Conservation (phyloP, 2,888 invertebrate genomes). For the Papilio gigon region DNA sequence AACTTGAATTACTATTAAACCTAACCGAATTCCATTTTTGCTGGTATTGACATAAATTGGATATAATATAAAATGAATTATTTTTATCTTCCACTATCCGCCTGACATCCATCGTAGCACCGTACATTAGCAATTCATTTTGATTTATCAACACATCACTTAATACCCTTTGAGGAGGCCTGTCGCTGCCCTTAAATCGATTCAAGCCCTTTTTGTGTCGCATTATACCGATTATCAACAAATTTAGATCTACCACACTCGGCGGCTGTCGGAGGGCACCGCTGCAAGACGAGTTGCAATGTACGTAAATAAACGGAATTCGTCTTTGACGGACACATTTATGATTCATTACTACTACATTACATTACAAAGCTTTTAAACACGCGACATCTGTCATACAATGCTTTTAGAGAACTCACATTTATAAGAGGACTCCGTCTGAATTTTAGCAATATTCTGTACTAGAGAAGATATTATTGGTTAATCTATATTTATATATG, state of each 20-base stretch:
- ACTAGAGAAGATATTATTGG: neutral
- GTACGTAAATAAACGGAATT: slow-evolving; percentile 35
- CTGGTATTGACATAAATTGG: neutral
- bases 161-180: slow-evolving; percentile 64
- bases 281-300: slow-evolving; percentile 46
- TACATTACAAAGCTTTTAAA: slow-evolving; percentile 43
- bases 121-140: slow-evolving; percentile 76
- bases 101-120: slow-evolving; percentile 24
- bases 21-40: neutral
- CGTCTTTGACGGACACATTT: slow-evolving; percentile 40
- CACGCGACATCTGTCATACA: slow-evolving; percentile 41
- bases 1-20: too few species aligned
- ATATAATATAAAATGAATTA: slow-evolving; percentile 17
- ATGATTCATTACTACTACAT: slow-evolving; percentile 41
- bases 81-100: slow-evolving; percentile 7
- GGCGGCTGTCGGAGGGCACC: slow-evolving; percentile 43
- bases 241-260: slow-evolving; percentile 48
- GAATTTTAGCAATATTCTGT: slow-evolving; percentile 13
- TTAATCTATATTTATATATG: too few species aligned
- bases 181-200: slow-evolving; percentile 54
- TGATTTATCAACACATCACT: slow-evolving; percentile 74
- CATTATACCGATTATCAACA: slow-evolving; percentile 70
- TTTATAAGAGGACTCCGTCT: slow-evolving; percentile 30
- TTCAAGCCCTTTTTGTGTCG: slow-evolving; percentile 64
- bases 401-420: slow-evolving; percentile 39